Conservation (phyloP, 1,140 invertebrate genomes). For the Diuraphis noxia region DNA sequence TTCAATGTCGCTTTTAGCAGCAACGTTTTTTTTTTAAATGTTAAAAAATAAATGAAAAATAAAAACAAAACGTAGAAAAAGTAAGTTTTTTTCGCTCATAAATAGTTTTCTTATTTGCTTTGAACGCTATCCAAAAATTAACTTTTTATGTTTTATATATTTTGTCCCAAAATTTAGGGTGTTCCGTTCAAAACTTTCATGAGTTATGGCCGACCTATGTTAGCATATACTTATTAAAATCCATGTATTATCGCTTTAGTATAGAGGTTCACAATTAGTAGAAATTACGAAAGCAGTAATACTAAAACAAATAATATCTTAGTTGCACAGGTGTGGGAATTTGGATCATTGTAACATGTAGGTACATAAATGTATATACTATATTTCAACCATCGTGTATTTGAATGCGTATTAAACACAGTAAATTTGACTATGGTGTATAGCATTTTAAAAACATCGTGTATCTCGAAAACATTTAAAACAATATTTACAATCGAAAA, state of each 20-base stretch:
- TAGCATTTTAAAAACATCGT: neutral
- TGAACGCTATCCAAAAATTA: constrained; percentile 26
- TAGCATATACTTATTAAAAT: constrained; percentile 25
- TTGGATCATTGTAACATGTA: neutral
- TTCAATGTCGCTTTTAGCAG: neutral
- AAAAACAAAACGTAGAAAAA: neutral
- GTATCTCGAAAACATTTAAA: neutral
- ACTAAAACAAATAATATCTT: neutral
- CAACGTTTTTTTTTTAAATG: neutral
- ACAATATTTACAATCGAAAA: neutral
- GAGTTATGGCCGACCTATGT: neutral
- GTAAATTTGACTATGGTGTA: neutral
- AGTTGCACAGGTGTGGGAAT: neutral
- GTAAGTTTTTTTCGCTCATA: neutral
- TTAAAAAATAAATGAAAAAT: neutral
- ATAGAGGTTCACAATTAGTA: neutral
- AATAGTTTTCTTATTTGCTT: constrained; percentile 40
- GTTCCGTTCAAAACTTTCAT: neutral
- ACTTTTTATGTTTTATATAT: constrained; percentile 36
- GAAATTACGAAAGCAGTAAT: neutral
- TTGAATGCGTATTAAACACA: neutral
- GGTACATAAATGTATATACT: neutral
- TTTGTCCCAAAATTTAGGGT: neutral
- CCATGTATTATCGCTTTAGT: neutral
- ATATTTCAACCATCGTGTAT: too few species aligned